Percentiles rank a stretch among this genome's conserved stretches.
Conservation (phyloP, 2,113 vertebrate genomes). For the Neogobius melanostomus region DNA sequence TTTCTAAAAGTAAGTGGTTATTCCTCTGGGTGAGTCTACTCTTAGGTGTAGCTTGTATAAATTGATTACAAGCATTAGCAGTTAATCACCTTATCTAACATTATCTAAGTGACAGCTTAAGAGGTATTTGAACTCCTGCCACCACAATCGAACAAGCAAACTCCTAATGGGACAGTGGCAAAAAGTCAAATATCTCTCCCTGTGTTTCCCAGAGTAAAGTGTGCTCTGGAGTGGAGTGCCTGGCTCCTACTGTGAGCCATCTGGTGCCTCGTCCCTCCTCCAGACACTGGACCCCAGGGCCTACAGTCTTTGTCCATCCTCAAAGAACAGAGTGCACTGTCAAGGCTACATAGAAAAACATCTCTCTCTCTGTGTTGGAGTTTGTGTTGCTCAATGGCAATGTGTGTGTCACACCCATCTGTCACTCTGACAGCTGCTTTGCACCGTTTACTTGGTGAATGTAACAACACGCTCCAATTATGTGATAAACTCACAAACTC, state of each 20-base stretch:
- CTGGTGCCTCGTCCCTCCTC: slow-evolving; percentile 37
- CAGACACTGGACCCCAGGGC: slow-evolving; percentile 18
- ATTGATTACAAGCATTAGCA: background rate
- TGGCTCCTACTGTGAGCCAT: slow-evolving; percentile 41
- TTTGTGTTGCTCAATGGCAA: slow-evolving; percentile 28
- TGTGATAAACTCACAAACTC: background rate
- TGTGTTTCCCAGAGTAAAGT: slow-evolving; percentile 14
- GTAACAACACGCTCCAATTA: slow-evolving; percentile 1
- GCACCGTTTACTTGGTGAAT: slow-evolving; percentile 23
- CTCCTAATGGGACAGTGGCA: background rate
- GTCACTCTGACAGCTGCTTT: slow-evolving; percentile 49
- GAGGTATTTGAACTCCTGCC: background rate
- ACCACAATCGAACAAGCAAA: background rate
- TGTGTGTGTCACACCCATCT: slow-evolving; percentile 59
- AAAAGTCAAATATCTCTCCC: slow-evolving; percentile 10
- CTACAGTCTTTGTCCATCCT: slow-evolving; percentile 46
- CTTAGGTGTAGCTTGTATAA: background rate
- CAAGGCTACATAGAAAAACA: slow-evolving; percentile 29
- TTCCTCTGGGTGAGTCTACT: too few species aligned
- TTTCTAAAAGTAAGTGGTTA: too few species aligned
- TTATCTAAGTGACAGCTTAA: background rate
- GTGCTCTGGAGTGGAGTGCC: slow-evolving; percentile 30
- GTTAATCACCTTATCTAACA: background rate
- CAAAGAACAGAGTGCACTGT: slow-evolving; percentile 33
- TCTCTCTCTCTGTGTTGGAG: slow-evolving; percentile 43